Evolutionary conservation across 2,888 invertebrate species (phyloP).

Genomic region (Folsomia manolachei): DNA sequence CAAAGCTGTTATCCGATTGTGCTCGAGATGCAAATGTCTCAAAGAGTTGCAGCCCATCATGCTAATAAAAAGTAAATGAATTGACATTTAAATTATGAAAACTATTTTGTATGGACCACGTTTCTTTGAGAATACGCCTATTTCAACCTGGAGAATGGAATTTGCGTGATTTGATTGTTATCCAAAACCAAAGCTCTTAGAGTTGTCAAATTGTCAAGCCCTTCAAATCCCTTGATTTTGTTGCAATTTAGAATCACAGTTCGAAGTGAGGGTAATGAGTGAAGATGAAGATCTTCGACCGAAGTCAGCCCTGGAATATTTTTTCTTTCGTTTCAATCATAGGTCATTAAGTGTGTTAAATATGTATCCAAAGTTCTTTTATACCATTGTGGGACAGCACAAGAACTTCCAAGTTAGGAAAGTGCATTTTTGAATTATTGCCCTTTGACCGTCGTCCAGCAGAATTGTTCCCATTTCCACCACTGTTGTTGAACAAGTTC

Average conservation of each 20-base stretch:
- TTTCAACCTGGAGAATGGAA: constrained; percentile 41
- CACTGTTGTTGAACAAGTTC: too few relatives aligned
- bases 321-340: too few relatives aligned
- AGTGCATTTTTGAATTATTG: constrained; percentile 34
- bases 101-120: too few relatives aligned
- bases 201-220: constrained; percentile 40
- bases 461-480: too few relatives aligned
- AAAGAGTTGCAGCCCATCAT: constrained; percentile 43
- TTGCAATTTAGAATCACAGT: constrained; percentile 47
- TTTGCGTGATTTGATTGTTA: constrained; percentile 44
- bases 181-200: constrained; percentile 44
- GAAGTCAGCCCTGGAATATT: constrained; percentile 37
- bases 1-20: constrained; percentile 42
- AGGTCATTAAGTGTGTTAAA: too few relatives aligned
- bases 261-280: constrained; percentile 44
- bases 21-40: constrained; percentile 46
- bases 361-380: too few relatives aligned
- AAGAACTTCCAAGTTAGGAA: constrained; percentile 46
- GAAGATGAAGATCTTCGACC: constrained; percentile 41
- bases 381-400: constrained; percentile 48
- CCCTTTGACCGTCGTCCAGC: too few relatives aligned
- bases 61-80: too few relatives aligned
- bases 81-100: too few relatives aligned
- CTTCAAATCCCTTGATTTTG: constrained; percentile 40
- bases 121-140: too few relatives aligned